Evolutionary conservation across 1,140 invertebrate genomes (phyloP), one percentile per base, ranked within the genome.

Genomic region (Drosophila subpulchrella): DNA sequence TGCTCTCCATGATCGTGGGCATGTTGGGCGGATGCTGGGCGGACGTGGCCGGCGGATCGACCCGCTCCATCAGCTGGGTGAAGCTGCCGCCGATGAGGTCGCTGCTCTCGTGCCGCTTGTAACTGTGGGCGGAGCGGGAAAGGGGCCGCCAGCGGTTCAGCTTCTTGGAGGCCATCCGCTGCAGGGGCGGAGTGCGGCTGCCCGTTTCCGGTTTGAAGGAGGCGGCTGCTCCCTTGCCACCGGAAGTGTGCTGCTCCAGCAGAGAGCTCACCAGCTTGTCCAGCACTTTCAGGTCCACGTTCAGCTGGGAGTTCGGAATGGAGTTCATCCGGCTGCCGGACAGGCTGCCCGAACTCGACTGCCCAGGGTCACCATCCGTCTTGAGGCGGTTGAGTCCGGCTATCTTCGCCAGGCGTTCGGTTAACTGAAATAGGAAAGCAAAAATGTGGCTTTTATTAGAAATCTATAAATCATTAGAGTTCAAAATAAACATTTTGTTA

Each of bases 1-100:
- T 88, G 59, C 84, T 82, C 63, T 92, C 91, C 91, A 92, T 91
- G 30, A 92, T 92, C 6, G 91, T 92, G 2, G 91, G 91, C 91
- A 92, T 92, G n/a, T 83, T 77, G 46, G 67, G 72, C n/a, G 50
- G n/a, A 44, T 74, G 82, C 34, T 75, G 83, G 1, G 54, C 30
- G 36, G 56, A 46, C 1, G 65, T 27, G 0, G 75, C n/a, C 17
- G 75, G 78, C 13, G 68, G 41, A 27, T 84, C 80, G 6, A 50
- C 78, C 2, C 79, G 66, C 38, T 89, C 84, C 51, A 90, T 71
- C 30, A 89, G 53, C 34, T 78, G 84, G 4, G 85, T 89, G 10
- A 90, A 89, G 41, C 68, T 70, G 1, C 76, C 58, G 0, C 67
- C 78, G 4, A 51, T 53, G 1, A 55, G 27, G 6, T 84, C 84